phyloP scores from a whole-genome alignment of 2,797 vertebrate species.

The Botia kubotai region DNA sequence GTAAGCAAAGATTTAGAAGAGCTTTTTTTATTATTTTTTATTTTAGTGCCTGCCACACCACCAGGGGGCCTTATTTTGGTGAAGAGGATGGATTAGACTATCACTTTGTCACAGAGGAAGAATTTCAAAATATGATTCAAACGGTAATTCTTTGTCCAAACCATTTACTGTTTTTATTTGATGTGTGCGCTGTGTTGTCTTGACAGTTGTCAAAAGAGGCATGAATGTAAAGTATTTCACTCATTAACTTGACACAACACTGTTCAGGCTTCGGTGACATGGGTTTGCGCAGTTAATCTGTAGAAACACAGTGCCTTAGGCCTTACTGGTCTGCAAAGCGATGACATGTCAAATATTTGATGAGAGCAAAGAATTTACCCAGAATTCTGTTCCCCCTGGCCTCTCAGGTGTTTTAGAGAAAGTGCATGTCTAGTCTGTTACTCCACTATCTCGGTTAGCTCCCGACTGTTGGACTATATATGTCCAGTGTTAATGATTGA shows the following conservation, averaged over 20 bases:
- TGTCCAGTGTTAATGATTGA: constrained; percentile 61
- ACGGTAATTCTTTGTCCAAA: constrained; percentile 70
- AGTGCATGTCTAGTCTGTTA: constrained; percentile 48
- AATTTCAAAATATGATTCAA: constrained; percentile 83
- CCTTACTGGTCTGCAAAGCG: constrained; percentile 41
- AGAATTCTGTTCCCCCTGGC: constrained; percentile 19
- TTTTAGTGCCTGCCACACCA: constrained; percentile 89
- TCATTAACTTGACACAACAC: not conserved
- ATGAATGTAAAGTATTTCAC: not conserved
- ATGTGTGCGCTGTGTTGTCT: too few relatives aligned
- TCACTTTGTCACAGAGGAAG: constrained; percentile 86
- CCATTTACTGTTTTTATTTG: not conserved
- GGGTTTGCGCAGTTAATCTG: constrained; percentile 18
- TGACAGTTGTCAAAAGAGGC: not conserved
- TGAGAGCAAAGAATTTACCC: constrained; percentile 29
- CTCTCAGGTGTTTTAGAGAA: constrained; percentile 19
- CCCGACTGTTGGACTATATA: constrained; percentile 52
- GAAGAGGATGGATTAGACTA: constrained; percentile 90
- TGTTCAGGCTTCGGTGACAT: not conserved
- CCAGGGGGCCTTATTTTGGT: constrained; percentile 84
- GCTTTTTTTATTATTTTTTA: constrained; percentile 7
- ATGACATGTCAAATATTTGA: constrained; percentile 40
- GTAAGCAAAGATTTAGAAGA: not conserved
- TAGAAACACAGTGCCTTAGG: constrained; percentile 7
- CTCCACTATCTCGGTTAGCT: constrained; percentile 39